Base-by-base conservation (phyloP, 2,888 invertebrate genomes). In the Zaprionus obscuricornis region DNA sequence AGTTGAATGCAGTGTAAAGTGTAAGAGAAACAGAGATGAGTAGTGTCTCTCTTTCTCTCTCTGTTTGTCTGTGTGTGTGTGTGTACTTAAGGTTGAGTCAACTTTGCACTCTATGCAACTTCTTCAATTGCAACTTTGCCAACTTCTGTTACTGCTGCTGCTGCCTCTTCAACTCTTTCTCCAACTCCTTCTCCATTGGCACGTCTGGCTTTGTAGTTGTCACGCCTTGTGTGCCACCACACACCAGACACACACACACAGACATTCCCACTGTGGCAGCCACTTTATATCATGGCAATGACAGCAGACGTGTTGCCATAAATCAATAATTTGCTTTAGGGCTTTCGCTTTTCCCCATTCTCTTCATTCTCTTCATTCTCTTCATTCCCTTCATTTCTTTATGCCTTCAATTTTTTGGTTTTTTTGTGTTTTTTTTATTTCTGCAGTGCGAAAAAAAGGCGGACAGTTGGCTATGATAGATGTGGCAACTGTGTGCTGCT, bases 31-130 rank as follows among this genome's bases (percentile, higher is more conserved):
- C 29, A n/a, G 37, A 14, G 22, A 20, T 24, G 10, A 11, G 20
- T 47, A 34, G 56, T 39, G 55, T 34, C 51, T 37, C 37, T 50
- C 56, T 45, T 43, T 58, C 50, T 47, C 39, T 27, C 7, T 5
- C 33, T 45, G n/a, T n/a, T n/a, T n/a, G n/a, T n/a, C n/a, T n/a
- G n/a, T n/a, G n/a, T n/a, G n/a, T n/a, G n/a, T n/a, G 60, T 39
- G 62, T 54, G 74, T 66, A 51, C 75, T 64, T 74, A 66, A 67
- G 73, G 82, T 82, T 78, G 78, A 82, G 37, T 78, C 75, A 82
- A 78, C 78, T 78, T 73, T 82, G 78, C 59, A 58, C 66, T 70
- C 49, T 39, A 8, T 3, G 8, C 18, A n/a, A n/a, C n/a, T n/a
- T n/a, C n/a, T n/a, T n/a, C 14, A 6, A 2, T 6, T 13, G 26